phyloP scores from a whole-genome alignment of 2,113 vertebrate genomes.

The Acrocephalus kingi region DNA sequence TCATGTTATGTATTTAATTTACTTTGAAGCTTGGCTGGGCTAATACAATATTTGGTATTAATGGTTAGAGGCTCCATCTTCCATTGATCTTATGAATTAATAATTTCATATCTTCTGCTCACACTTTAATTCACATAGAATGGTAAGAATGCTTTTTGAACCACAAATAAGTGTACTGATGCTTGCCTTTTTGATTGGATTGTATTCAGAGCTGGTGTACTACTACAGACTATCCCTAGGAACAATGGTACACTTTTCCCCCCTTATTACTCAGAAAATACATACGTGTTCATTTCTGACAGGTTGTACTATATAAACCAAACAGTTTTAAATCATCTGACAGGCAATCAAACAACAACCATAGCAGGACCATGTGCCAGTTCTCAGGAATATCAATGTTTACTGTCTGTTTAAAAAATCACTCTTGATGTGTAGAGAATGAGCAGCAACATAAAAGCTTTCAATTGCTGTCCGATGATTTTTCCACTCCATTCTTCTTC shows the following conservation, averaged over 20 bases:
- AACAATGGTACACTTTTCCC: background rate
- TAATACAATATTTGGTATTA: conserved; percentile 15
- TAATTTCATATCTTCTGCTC: background rate
- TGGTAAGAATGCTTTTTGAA: background rate
- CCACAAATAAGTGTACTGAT: background rate
- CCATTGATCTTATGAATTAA: conserved; percentile 12
- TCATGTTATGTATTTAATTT: background rate
- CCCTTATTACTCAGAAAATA: background rate
- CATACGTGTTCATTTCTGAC: background rate
- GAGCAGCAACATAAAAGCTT: background rate
- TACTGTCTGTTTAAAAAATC: background rate
- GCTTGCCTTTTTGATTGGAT: background rate
- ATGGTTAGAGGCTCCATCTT: background rate
- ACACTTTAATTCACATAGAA: background rate
- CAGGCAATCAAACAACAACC: background rate
- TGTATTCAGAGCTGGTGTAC: background rate
- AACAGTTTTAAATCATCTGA: background rate
- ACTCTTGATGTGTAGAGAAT: background rate
- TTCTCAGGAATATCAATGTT: background rate
- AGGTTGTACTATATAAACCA: background rate
- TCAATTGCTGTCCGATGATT: background rate
- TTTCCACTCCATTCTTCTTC: background rate
- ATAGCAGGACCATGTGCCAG: background rate
- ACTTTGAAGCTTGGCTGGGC: background rate
- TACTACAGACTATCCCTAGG: background rate